Base-by-base conservation (phyloP, 2,113 vertebrate genomes). In the Laticauda colubrina region DNA sequence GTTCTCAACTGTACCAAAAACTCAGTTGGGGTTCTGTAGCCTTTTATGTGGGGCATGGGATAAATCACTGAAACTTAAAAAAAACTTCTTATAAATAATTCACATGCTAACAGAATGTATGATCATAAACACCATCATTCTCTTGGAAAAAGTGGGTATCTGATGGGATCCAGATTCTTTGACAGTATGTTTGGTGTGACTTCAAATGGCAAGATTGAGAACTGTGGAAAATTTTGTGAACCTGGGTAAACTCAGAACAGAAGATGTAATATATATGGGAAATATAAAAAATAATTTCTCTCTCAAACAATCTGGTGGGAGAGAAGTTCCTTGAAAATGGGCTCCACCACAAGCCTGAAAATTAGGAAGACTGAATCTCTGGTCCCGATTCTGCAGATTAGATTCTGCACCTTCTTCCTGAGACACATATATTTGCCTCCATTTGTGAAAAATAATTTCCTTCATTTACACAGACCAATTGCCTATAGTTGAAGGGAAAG, bases 1-100 rank as follows among this genome's bases (percentile, higher is more conserved):
- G 39, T 34, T 81, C 20, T 29, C 43, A 87, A 86, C 92, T 69
- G 81, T 89, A 92, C 90, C 94, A 94, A 93, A 90, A 85, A 92
- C 43, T 61, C 54, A 87, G 90, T 69, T 21, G 2, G n/a, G 92
- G 87, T 89, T 89, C 55, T 6, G 20, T 48, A 81, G 34, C 7
- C 75, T 43, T 81, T 43, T 81, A 43, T 81, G 18, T 43, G 75
- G 29, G 87, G 61, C 61, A 91, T 64, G 54, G 55, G 53, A 23
- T 88, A 88, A 85, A 4, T 18, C 23, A 0, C 57, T 92, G 18
- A 9, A 43, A 81, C 75, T 81, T 81, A 9, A 6, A 3, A 39
- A 39, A 39, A 81, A 81, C 15, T 81, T 81, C 34, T 34, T 43
- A 81, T 43, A 81, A 81, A 81, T 43, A 81, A 81, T 81, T 21